Evolutionary conservation across 1,140 invertebrate genomes (phyloP), one percentile per base, ranked within the genome.

Genomic region (Thaumatotibia leucotreta): DNA sequence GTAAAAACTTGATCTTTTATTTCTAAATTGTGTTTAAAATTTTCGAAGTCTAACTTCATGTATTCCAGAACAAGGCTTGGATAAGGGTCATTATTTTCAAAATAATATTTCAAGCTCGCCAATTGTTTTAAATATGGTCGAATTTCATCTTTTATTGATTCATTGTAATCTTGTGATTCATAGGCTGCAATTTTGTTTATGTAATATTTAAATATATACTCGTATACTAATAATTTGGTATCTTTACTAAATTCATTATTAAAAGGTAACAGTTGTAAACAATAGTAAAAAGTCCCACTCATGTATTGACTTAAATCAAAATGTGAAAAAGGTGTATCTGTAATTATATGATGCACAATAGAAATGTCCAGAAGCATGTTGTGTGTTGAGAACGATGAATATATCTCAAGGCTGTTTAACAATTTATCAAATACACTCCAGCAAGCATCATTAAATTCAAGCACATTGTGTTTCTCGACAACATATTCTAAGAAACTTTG

Each of bases 401-500:
- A 86, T 54, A 79, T 67, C n/a, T 78, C 68, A 31, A 82, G 58
- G 31, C 78, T 86, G 52, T 77, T 65, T 5, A 86, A 74, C 24
- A 88, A 54, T 69, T 82, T 84, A 65, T 80, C 74, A 50, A 83
- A 79, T 54, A 65, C 70, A 27, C 54, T 64, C 83, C 83, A 88
- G 68, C 79, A 84, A 5, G 66, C 62, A 3, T 76, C 70, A 61
- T 76, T 61, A 64, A 85, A 79, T 24, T 82, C 73, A 61, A 79
- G 84, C 24, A 80, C 65, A 69, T 82, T 83, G 61, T 83, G 69
- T 1, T 65, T 50, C 6, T 61, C 32, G 27, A 79, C 31, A 49
- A 85, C 62, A 35, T 70, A 65, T 5, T 76, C 61, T 35, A 88
- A 54, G 58, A 86, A 85, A n/a, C 52, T n/a, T 68, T 79, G 68